phyloP scores from a whole-genome alignment of 2,113 vertebrate species.

The Muscicapa adusta region DNA sequence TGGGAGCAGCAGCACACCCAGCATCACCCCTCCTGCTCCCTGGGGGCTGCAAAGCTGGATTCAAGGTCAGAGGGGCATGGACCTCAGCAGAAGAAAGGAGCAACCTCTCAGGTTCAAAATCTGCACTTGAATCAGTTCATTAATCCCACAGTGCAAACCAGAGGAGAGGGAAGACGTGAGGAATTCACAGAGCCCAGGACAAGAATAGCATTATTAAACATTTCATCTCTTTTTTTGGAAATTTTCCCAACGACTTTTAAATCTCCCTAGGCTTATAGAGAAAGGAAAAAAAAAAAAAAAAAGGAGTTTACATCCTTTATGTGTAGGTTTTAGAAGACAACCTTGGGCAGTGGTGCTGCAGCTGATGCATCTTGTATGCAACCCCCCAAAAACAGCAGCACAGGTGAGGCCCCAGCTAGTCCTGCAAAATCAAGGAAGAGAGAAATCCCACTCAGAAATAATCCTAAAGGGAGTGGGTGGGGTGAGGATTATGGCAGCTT shows the following conservation, averaged over 20 bases:
- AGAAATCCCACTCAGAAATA: background rate
- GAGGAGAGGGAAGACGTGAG: background rate
- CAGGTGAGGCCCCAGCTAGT: background rate
- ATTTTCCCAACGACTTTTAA: slow-evolving; percentile 19
- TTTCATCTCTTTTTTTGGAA: background rate
- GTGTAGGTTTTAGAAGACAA: background rate
- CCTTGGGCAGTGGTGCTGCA: background rate
- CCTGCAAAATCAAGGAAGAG: background rate
- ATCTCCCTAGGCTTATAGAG: background rate
- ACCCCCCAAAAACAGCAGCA: background rate
- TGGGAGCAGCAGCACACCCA: background rate
- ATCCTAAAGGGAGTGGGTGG: background rate
- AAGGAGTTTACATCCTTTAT: background rate
- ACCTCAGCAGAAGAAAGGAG: background rate
- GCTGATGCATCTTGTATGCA: accelerated
- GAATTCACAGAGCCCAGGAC: background rate
- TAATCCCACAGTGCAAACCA: slow-evolving; percentile 7
- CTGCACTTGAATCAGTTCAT: background rate
- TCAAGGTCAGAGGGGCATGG: background rate
- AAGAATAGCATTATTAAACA: slow-evolving; percentile 32
- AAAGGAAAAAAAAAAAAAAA: too few relatives aligned
- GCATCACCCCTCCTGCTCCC: background rate
- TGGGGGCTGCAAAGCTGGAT: background rate
- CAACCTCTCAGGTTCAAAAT: background rate
- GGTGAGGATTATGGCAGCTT: background rate